Base-by-base conservation (phyloP, 2,888 invertebrate species). In the Synanthedon formicaeformis region DNA sequence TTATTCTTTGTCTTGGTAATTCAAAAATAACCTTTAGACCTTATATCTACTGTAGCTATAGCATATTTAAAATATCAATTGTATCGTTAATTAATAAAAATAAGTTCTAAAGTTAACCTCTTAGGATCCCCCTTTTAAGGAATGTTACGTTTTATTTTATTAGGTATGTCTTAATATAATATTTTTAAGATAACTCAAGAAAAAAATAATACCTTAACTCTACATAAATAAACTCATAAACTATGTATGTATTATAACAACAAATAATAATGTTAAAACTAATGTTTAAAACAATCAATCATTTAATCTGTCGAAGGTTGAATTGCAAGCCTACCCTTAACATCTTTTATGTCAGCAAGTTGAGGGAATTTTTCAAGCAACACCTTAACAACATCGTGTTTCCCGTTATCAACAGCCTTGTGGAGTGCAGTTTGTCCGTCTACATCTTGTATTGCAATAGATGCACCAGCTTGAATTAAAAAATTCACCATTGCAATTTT, bases 401-500 rank as follows among this genome's bases (percentile, higher is more conserved):
- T 88, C 45, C 88, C 88, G 53, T 88, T 89, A 64, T 89, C 83
- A 13, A 88, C 85, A 16, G 94, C 94, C 74, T 95, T 92, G 75
- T 96, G 96, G 18, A 96, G 85, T 23, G 92, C 91, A 40, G 93
- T 95, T 75, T 93, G 92, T 0, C 95, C 95, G 82, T 96, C 96
- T 51, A 89, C 87, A 75, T 97, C 97, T 74, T 89, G 88, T 23
- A 91, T 65, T 58, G 85, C 75, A 4, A 90, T 70, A 73, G 91
- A 82, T 6, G 94, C 95, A 58, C 92, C 90, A 54, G 82, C 81
- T 16, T 88, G 72, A 27, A 94, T 74, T 51, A 97, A 81, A 51
- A 93, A 81, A 61, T 91, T 81, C 0, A 95, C 91, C 58, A 95
- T 88, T 50, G 89, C 81, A 48, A 78, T 58, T 75, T 93, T 91